Conservation (phyloP, 2,888 invertebrate genomes). For the Phyllotreta cruciferae region DNA sequence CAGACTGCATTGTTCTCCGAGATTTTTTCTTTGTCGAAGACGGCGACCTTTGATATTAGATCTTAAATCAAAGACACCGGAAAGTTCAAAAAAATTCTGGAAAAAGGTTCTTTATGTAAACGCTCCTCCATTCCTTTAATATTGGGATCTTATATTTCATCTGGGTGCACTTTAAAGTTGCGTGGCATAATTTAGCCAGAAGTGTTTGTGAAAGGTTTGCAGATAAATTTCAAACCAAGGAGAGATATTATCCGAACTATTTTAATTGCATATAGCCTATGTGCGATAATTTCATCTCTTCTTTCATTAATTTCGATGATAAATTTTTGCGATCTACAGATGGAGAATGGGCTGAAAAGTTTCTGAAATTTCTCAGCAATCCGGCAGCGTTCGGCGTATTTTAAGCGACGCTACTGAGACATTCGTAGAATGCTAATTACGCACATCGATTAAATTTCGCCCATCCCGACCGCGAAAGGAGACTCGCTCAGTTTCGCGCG, state of each 20-base stretch:
- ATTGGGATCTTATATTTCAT: conserved; percentile 20
- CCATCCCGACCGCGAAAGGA: conserved; percentile 30
- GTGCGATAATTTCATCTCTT: no score
- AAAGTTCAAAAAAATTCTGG: conserved; percentile 15
- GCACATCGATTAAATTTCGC: conserved; percentile 33
- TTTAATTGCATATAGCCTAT: no score
- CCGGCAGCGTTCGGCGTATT: neutral
- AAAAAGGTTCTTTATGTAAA: conserved; percentile 27
- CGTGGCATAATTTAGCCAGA: conserved; percentile 2
- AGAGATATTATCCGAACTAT: neutral
- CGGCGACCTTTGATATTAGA: conserved; percentile 29
- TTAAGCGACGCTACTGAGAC: conserved; percentile 19
- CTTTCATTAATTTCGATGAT: no score
- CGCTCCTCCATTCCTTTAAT: conserved; percentile 18
- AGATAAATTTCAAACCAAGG: neutral
- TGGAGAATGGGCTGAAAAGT: no score
- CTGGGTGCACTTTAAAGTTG: neutral
- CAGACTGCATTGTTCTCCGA: conserved; percentile 27
- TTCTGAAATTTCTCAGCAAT: no score
- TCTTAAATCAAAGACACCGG: conserved; percentile 28
- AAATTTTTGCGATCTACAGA: no score
- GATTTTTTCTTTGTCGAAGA: conserved; percentile 29
- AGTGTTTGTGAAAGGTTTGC: neutral
- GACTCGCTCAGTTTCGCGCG: conserved; percentile 26
- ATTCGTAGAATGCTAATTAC: conserved; percentile 32